Evolutionary conservation across 2,888 invertebrate species (phyloP).

Genomic region (Archips xylosteana): DNA sequence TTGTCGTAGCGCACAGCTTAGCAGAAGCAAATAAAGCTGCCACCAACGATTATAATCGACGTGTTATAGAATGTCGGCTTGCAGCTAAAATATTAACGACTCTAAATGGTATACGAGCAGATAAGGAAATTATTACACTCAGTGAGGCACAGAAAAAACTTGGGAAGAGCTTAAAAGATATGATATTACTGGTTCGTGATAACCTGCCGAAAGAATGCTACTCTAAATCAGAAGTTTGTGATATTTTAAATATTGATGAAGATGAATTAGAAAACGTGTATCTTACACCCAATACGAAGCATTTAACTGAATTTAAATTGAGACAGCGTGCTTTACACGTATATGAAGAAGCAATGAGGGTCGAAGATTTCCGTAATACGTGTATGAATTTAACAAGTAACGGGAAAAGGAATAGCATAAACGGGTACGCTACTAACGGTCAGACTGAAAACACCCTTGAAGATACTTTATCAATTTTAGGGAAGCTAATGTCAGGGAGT

Average conservation of each 20-base stretch:
- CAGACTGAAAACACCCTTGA: constrained; percentile 53
- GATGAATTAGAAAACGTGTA: constrained; percentile 85
- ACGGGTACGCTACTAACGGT: constrained; percentile 49
- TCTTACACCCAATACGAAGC: constrained; percentile 84
- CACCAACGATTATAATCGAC: constrained; percentile 94
- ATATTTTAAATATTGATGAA: constrained; percentile 84
- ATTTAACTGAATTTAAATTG: constrained; percentile 91
- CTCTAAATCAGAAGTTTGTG: constrained; percentile 88
- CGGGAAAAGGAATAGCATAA: constrained; percentile 57
- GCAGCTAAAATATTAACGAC: constrained; percentile 91
- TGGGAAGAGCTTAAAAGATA: constrained; percentile 87
- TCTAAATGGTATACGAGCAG: constrained; percentile 72
- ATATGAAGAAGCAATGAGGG: constrained; percentile 94
- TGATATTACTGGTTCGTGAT: constrained; percentile 88
- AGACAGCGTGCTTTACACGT: constrained; percentile 96
- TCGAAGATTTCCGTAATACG: constrained; percentile 89
- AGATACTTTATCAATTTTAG: constrained; percentile 86
- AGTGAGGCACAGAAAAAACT: constrained; percentile 91
- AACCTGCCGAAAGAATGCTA: constrained; percentile 89
- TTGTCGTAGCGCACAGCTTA: constrained; percentile 97
- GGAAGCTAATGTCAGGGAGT: constrained; percentile 94
- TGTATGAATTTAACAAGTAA: constrained; percentile 79
- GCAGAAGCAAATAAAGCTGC: constrained; percentile 97
- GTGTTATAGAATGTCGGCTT: constrained; percentile 97
- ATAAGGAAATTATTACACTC: constrained; percentile 89